Evolutionary conservation across 2,113 vertebrate species (phyloP).

Genomic region (Cavia aperea): DNA sequence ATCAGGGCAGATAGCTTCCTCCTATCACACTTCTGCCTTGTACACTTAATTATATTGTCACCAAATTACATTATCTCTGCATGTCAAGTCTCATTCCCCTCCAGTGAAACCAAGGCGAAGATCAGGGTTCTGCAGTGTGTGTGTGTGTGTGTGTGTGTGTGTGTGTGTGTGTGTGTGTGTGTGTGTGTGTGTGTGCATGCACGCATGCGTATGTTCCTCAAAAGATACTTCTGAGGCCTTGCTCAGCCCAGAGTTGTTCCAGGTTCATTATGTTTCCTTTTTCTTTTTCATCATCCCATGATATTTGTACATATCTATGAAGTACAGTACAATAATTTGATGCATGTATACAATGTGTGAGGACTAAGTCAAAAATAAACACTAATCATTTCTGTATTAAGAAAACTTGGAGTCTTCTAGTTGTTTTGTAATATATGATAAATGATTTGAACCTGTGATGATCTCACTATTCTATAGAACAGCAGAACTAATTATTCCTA

Average conservation of each 20-base stretch:
- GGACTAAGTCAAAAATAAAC: background rate
- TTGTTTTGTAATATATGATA: background rate
- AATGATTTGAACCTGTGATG: background rate
- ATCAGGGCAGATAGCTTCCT: background rate
- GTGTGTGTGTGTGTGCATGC: background rate
- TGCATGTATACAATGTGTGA: background rate
- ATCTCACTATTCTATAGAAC: background rate
- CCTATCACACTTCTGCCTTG: background rate
- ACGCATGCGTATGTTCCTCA: background rate
- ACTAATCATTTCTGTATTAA: background rate
- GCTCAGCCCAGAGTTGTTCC: background rate
- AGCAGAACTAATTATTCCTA: background rate
- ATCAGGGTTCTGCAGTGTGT: background rate
- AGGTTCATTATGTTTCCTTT: background rate
- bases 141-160: background rate
- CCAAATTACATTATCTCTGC: background rate
- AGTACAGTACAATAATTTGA: background rate
- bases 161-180: background rate
- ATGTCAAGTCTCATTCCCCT: conserved; percentile 15
- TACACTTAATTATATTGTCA: background rate
- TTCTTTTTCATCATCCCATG: background rate
- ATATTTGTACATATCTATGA: background rate
- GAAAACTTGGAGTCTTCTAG: background rate
- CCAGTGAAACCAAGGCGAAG: background rate
- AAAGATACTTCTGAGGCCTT: background rate